Evolutionary conservation across 1,140 invertebrate species (phyloP).

Genomic region (Drosophila kepulauana): DNA sequence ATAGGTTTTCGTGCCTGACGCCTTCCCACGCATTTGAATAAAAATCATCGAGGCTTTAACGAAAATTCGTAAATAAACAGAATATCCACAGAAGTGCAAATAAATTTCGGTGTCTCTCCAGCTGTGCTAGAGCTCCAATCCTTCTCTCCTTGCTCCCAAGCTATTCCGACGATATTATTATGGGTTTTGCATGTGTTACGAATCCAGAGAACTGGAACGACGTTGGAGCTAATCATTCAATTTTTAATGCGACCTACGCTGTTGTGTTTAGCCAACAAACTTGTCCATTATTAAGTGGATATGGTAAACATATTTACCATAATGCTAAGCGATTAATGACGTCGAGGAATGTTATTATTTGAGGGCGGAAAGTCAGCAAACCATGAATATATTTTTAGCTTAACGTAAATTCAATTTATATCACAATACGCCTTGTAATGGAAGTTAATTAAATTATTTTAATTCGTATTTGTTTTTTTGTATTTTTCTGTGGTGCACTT

Average conservation of each 20-base stretch:
- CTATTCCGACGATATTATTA: background rate
- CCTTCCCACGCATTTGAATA: constrained; percentile 53
- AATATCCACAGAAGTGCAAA: constrained; percentile 78
- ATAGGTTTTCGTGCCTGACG: constrained; percentile 64
- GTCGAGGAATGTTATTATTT: background rate
- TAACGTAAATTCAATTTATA: background rate
- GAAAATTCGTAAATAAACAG: constrained; percentile 78
- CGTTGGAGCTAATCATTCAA: constrained; percentile 49
- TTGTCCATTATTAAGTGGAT: constrained; percentile 45
- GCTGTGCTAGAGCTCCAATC: constrained; percentile 28
- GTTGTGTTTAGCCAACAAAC: constrained; percentile 30
- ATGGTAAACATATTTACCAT: constrained; percentile 37
- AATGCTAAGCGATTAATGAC: constrained; percentile 1
- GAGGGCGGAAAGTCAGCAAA: background rate
- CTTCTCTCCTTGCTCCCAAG: background rate
- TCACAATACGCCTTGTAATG: background rate
- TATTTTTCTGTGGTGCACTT: background rate
- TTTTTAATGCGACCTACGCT: constrained; percentile 43
- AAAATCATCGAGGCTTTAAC: constrained; percentile 61
- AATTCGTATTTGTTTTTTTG: background rate
- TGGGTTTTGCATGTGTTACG: constrained; percentile 7
- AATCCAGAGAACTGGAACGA: background rate
- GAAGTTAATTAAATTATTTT: background rate
- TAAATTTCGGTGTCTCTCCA: constrained; percentile 62
- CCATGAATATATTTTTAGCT: background rate